Base-by-base conservation (phyloP, 2,113 vertebrate genomes). In the Ameiurus melas region DNA sequence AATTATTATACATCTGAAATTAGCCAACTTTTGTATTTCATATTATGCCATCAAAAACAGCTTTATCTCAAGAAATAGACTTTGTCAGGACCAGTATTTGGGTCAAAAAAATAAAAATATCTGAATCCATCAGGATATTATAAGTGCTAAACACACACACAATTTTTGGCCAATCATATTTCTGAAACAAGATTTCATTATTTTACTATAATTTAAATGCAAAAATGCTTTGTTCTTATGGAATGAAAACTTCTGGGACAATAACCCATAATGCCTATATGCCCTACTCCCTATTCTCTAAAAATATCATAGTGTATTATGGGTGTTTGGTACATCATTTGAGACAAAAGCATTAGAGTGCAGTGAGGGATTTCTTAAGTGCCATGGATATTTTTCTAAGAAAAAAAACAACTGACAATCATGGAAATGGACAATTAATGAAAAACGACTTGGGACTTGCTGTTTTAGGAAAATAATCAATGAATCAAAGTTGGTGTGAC, bases 1-100 rank as follows among this genome's bases (percentile, higher is more conserved):
- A 82, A 87, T 87, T 17, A 87, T 83, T 75, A 60, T 62, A 62
- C 86, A 58, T 60, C 39, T 53, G 36, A 84, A 88, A 88, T 88
- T 75, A 88, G 82, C 55, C 81, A 66, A 53, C 70, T 75, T 75
- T 62, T 77, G 68, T 84, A 64, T 62, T 84, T 70, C 47, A 71
- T 70, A 73, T 66, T n/a, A 53, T 55, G 70, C 4, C 68, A 83
- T 75, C 53, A 60, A 30, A 64, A 86, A 75, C 16, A 47, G 73
- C 73, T 58, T 64, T 64, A 79, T 86, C 73, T 79, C 12, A 14
- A 7, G 16, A 79, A n/a, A 39, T 68, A 12, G 57, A 66, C 43
- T 79, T 86, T 75, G 71, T 77, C 25, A 25, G 17, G 36, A 51
- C 27, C 57, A 47, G 27, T 64, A 51, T 3, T 55, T n/a, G 13